A percentile compares a stretch with the other conserved stretches of the same genome.
These are phyloP conservation scores for Kryptolebias marmoratus DNA, from an alignment of 2,113 vertebrate species.

Conservation along the genomic window DNA sequence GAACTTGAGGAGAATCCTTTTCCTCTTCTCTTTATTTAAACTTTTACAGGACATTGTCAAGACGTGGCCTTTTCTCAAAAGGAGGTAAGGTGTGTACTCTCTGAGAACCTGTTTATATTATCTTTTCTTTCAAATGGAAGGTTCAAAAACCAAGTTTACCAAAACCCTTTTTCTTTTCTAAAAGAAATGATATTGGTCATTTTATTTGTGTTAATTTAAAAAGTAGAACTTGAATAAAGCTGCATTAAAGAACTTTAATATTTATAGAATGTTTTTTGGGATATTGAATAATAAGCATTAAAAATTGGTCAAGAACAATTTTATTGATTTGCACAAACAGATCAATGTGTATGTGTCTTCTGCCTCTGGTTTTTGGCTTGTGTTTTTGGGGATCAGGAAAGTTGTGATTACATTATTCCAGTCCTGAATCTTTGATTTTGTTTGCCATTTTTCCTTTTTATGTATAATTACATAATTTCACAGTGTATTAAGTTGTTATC, in stretches of 20 bases:
- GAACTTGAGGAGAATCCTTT: slow-evolving; percentile 7
- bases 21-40: neutral
- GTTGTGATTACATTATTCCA: neutral
- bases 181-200: too few relatives aligned
- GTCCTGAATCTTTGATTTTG: neutral
- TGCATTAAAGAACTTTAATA: too few relatives aligned
- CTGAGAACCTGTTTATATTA: slow-evolving; percentile 2
- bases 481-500: neutral
- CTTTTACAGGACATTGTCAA: neutral
- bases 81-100: slow-evolving; percentile 53
- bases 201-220: too few relatives aligned
- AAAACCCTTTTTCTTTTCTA: neutral
- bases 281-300: too few relatives aligned
- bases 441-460: too few relatives aligned
- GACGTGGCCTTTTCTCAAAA: slow-evolving; percentile 5
- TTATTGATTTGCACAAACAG: too few relatives aligned
- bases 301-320: too few relatives aligned
- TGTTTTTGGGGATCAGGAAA: neutral
- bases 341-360: too few relatives aligned
- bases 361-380: too few relatives aligned
- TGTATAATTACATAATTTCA: neutral
- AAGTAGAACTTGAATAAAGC: too few relatives aligned
- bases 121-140: neutral
- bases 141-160: neutral
- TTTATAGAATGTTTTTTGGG: too few relatives aligned